Conservation (phyloP, 2,797 vertebrate species). For the Falco columbarius region DNA sequence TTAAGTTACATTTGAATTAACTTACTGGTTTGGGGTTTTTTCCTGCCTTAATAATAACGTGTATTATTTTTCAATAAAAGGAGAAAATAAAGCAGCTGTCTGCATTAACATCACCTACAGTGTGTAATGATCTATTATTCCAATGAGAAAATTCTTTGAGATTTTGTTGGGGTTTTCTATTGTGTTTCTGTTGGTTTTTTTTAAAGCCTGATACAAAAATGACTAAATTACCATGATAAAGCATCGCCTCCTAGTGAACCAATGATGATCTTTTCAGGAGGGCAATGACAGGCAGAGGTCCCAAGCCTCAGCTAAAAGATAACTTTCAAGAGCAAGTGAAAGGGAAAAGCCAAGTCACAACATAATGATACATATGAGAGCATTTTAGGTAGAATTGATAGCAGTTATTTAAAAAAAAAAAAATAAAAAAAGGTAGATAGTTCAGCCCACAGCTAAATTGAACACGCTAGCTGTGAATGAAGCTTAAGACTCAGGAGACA, state of each 20-base stretch:
- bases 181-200: background rate
- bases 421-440: background rate
- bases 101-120: background rate
- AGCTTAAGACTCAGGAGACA: background rate
- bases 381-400: slow-evolving; percentile 29
- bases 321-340: background rate
- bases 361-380: background rate
- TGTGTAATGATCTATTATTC: slow-evolving; percentile 7
- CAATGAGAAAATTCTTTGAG: background rate
- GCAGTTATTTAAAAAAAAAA: background rate
- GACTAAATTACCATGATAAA: background rate
- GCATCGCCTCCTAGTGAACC: background rate
- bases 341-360: background rate
- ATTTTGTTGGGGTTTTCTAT: background rate
- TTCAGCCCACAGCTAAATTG: background rate
- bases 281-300: background rate
- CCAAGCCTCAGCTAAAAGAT: background rate
- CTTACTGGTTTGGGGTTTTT: background rate
- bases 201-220: background rate
- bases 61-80: background rate
- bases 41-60: background rate
- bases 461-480: background rate
- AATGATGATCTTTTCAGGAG: background rate
- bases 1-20: background rate
- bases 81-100: background rate